Percentiles rank a stretch among this genome's conserved stretches.
Conservation (phyloP, 2,888 invertebrate genomes). For the Onchidella celtica region DNA sequence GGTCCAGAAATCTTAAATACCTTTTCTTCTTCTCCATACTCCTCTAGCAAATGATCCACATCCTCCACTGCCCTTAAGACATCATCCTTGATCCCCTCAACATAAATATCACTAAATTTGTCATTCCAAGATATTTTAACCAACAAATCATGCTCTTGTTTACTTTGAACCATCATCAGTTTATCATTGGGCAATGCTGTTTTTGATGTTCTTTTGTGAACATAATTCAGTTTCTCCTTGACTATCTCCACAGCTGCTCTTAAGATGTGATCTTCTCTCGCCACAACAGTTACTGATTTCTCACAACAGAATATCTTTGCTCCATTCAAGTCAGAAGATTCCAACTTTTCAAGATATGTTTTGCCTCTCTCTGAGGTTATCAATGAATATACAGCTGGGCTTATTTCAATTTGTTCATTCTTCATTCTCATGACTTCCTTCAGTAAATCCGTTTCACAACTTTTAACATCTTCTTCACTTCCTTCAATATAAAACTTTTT, state of each 20-base stretch:
- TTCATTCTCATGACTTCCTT: not conserved
- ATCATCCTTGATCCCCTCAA: not conserved
- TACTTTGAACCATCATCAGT: not conserved
- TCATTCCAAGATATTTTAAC: not conserved
- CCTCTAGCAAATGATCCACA: not conserved
- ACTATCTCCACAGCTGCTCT: not conserved
- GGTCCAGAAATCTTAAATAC: not conserved
- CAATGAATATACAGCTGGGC: not conserved
- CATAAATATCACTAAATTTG: not conserved
- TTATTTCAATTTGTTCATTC: not conserved
- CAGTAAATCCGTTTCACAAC: not conserved
- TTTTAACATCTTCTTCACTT: not conserved
- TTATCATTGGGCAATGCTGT: not conserved
- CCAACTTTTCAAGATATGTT: not conserved
- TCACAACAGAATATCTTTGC: not conserved
- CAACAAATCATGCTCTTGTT: not conserved
- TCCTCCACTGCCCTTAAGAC: not conserved
- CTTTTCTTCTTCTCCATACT: not conserved
- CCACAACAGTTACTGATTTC: not conserved
- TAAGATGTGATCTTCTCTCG: not conserved
- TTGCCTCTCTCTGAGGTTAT: not conserved
- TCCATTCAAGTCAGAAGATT: not conserved
- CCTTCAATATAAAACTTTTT: too few species aligned
- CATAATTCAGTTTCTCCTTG: not conserved
- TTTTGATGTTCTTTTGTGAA: not conserved